phyloP scores from a whole-genome alignment of 2,113 vertebrate genomes.

The Vidua chalybeata region DNA sequence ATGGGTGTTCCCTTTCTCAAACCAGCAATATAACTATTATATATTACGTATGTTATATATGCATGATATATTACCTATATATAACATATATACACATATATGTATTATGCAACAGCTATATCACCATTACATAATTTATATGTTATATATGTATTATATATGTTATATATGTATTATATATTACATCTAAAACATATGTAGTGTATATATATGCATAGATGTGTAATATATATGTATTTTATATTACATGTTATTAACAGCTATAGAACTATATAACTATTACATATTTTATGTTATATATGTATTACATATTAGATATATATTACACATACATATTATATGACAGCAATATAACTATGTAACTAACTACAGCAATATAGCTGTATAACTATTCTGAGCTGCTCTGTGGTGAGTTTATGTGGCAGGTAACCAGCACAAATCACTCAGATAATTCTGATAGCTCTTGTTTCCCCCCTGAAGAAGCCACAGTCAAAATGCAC shows the following conservation, averaged over 20 bases:
- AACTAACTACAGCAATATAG: background rate
- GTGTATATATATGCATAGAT: background rate
- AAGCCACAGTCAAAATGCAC: constrained; percentile 19
- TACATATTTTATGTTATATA: no score
- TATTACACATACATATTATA: no score
- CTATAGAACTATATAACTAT: background rate
- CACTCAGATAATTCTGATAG: constrained; percentile 38
- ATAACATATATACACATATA: no score
- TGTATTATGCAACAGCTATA: no score
- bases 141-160: background rate
- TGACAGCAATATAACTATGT: no score
- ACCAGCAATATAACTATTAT: background rate
- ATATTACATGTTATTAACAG: no score
- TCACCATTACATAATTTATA: no score
- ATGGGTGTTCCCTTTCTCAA: background rate
- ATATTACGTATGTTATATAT: background rate
- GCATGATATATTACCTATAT: no score
- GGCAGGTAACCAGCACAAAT: constrained; percentile 53
- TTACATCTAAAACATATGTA: no score
- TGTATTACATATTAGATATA: background rate
- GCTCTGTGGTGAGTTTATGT: background rate
- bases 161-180: background rate
- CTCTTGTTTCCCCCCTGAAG: constrained; percentile 50
- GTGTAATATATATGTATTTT: no score
- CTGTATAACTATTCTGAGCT: background rate